Evolutionary conservation across 2,888 invertebrate species (phyloP), one percentile per base, ranked within the genome.

Genomic region (Phytoseiulus persimilis): DNA sequence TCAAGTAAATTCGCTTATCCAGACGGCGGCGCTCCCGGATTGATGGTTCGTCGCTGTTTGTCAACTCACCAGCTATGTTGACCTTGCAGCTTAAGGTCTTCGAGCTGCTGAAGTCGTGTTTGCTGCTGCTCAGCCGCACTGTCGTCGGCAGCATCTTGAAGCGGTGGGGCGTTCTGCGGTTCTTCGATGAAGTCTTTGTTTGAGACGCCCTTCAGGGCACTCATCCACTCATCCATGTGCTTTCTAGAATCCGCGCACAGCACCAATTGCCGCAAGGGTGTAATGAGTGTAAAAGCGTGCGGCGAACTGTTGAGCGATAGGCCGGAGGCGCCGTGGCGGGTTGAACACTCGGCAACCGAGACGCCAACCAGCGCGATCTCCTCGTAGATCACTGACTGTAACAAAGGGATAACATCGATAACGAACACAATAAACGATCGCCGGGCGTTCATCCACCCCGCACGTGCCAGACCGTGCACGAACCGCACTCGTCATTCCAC

Each of bases 161-260:
- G 87, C 87, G 32, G 87, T 14, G 87, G 87, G 32, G 87, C 87
- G 45, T 33, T 39, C 32, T 33, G 87, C n/a, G 87, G 87, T 39
- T 33, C 94, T 92, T 94, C 93, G 91, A 93, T 93, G 91, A 93
- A 93, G 91, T 94, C 93, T 91, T 93, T 93, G 91, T 93, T 93
- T 90, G 92, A 92, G 46, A 96, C 95, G 92, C 95, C 95, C 92
- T 96, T 95, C 90, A 97, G 93, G 39, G 96, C 96, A 90, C 95
- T 94, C 91, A 97, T 94, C 97, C 97, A 98, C 92, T 96, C 95
- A 93, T 97, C 97, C 97, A 98, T 97, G 92, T 97, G 96, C 92
- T 95, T 94, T 91, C 96, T 94, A 90, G 94, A 95, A 92, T 96
- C 96, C 9, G 93, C 95, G 92, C 95, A 95, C 92, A 96, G 94